Conservation (phyloP, 1,140 invertebrate species). For the Tigriopus japonicus region DNA sequence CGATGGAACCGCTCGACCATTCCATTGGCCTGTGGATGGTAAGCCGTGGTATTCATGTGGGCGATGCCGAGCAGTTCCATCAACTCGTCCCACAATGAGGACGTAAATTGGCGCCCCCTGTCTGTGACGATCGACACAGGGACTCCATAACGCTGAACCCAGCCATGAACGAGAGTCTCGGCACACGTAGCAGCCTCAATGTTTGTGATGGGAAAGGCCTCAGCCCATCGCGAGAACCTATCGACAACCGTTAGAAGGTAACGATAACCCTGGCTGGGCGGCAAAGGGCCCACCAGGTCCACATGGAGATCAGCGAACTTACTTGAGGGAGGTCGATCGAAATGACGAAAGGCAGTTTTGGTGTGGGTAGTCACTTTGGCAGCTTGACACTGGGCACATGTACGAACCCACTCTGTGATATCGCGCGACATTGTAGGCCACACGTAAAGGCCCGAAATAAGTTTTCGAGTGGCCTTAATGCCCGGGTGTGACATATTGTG, state of each 20-base stretch:
- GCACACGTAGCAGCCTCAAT: background rate
- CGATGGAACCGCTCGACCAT: constrained; percentile 15
- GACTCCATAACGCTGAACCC: constrained; percentile 14
- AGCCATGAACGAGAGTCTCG: background rate
- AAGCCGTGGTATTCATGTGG: constrained; percentile 4
- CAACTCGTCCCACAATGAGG: constrained; percentile 16
- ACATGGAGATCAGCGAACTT: background rate
- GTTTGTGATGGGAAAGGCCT: background rate
- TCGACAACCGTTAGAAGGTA: background rate
- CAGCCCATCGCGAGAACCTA: background rate
- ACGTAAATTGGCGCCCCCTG: constrained; percentile 24
- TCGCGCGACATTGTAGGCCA: no score
- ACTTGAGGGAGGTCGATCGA: no score
- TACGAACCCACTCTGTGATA: no score
- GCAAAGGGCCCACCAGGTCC: background rate
- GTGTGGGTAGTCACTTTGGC: no score
- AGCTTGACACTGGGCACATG: no score
- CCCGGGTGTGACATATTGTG: no score
- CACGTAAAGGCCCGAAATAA: no score
- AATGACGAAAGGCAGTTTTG: no score
- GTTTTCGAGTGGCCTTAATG: no score
- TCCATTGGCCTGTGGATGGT: constrained; percentile 16
- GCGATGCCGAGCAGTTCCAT: constrained; percentile 6
- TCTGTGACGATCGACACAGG: constrained; percentile 23
- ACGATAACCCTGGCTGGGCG: background rate